Conservation (phyloP, 1,140 invertebrate genomes). For the Triops cancriformis region DNA sequence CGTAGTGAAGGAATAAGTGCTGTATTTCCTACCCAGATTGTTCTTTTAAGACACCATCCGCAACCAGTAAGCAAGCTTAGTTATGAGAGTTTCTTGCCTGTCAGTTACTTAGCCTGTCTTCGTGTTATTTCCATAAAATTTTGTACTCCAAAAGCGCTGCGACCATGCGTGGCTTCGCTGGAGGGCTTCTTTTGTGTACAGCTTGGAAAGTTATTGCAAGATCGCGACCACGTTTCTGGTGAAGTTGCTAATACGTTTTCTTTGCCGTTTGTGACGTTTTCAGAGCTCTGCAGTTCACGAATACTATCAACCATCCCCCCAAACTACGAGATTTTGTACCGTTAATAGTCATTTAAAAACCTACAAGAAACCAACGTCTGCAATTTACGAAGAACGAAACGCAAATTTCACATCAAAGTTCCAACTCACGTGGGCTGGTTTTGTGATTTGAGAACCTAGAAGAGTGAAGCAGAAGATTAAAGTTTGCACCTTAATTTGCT, state of each 20-base stretch:
- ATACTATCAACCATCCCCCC: background rate
- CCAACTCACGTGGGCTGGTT: background rate
- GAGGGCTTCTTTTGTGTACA: conserved; percentile 13
- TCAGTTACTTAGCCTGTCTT: background rate
- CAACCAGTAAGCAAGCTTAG: background rate
- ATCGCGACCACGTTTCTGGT: background rate
- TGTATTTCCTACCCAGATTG: conserved; percentile 8
- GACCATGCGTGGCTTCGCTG: background rate
- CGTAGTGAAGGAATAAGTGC: conserved; percentile 7
- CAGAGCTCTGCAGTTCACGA: conserved; percentile 6
- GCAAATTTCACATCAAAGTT: background rate
- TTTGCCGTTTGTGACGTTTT: background rate
- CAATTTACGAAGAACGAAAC: background rate
- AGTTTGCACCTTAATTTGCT: conserved; percentile 12
- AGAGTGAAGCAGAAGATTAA: background rate
- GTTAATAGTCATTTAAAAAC: conserved; percentile 7
- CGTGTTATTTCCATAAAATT: background rate
- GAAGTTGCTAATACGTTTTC: background rate
- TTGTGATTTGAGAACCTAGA: background rate
- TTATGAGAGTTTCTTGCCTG: background rate
- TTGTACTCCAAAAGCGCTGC: background rate
- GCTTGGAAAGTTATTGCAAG: background rate
- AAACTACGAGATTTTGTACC: conserved; percentile 14
- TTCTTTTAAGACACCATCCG: background rate
- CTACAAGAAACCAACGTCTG: background rate